Evolutionary conservation across 2,797 vertebrate genomes (phyloP).

Genomic region (Podarcis lilfordi): DNA sequence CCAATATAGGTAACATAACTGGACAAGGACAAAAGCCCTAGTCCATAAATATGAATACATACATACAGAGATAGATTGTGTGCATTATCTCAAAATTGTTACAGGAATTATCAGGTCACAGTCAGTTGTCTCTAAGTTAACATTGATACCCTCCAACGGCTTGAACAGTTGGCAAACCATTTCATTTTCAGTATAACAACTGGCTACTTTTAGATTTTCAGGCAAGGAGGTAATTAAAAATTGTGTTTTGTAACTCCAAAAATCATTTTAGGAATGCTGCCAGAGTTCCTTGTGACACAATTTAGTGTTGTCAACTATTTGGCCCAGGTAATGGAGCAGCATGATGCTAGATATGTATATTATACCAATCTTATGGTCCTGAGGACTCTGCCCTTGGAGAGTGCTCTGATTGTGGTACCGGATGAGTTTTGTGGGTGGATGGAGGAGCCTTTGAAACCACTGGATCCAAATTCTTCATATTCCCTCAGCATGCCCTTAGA

Average conservation of each 20-base stretch:
- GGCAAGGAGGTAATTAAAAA: accelerated
- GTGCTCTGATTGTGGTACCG: too few species aligned
- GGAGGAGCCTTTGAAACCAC: too few species aligned
- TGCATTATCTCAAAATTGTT: background rate
- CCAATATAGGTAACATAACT: background rate
- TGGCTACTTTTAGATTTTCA: background rate
- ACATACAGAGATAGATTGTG: background rate
- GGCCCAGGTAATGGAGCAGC: background rate
- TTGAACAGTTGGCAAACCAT: background rate
- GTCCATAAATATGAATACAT: background rate
- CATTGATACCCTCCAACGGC: background rate
- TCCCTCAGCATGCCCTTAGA: too few species aligned
- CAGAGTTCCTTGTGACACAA: too few species aligned
- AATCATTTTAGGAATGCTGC: background rate
- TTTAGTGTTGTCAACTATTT: background rate
- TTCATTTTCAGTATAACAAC: background rate
- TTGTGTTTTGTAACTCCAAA: accelerated
- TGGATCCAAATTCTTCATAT: too few species aligned
- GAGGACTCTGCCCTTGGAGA: too few species aligned
- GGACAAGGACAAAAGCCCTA: background rate
- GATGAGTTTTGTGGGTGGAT: too few species aligned
- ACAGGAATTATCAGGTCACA: background rate
- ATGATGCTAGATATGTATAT: too few species aligned
- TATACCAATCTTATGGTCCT: too few species aligned
- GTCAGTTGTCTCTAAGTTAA: background rate